phyloP scores from a whole-genome alignment of 2,113 vertebrate genomes.

The Arizona elegans region DNA sequence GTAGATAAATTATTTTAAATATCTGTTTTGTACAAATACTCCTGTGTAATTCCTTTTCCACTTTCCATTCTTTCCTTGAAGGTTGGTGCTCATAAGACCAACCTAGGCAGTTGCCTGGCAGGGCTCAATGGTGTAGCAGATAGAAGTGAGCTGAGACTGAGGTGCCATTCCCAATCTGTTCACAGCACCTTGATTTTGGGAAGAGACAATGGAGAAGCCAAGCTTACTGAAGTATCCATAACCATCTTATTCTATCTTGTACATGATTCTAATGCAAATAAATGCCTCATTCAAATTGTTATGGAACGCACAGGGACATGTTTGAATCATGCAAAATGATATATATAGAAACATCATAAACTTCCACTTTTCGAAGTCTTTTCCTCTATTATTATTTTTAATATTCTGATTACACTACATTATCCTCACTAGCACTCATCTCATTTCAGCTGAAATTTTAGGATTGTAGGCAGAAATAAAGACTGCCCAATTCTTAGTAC shows the following conservation, averaged over 20 bases:
- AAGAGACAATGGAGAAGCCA: background rate
- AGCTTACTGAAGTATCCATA: background rate
- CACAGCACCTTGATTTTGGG: background rate
- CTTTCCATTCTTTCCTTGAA: background rate
- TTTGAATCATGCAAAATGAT: background rate
- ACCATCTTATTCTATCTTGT: background rate
- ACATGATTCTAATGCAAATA: background rate
- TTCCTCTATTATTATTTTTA: background rate
- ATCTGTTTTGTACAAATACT: background rate
- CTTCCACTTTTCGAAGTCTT: background rate
- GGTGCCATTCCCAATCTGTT: background rate
- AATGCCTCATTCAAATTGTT: background rate
- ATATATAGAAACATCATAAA: background rate
- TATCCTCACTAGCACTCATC: background rate
- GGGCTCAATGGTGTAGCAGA: background rate
- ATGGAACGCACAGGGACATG: background rate
- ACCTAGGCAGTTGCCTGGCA: background rate
- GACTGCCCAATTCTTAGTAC: background rate
- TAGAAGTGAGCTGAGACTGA: background rate
- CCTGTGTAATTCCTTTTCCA: background rate
- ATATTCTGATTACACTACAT: background rate
- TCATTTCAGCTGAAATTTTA: background rate
- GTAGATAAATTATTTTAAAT: background rate
- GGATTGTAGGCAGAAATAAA: background rate
- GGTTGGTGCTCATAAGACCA: background rate